A percentile compares a stretch with the other conserved stretches of the same genome.
These are phyloP conservation scores for Dioctria linearis DNA, from an alignment of 2,888 invertebrate genomes.

Conservation along the genomic window DNA sequence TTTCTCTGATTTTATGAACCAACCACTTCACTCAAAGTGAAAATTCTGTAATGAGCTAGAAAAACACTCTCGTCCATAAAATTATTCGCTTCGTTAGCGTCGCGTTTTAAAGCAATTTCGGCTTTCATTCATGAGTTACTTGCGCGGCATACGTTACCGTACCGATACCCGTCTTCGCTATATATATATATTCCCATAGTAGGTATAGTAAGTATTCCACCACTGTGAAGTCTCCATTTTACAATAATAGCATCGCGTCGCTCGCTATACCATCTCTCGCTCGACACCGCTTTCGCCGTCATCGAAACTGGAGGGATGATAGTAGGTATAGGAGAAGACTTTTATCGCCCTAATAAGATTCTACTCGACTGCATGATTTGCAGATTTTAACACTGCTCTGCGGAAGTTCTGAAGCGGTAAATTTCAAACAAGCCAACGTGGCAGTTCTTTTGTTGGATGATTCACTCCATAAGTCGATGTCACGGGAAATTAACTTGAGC, in stretches of 20 bases:
- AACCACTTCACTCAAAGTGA: not conserved
- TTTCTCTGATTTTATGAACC: not conserved
- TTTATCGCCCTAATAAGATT: slow-evolving; percentile 54
- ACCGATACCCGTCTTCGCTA: not conserved
- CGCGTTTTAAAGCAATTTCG: slow-evolving; percentile 43
- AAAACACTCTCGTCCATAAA: slow-evolving; percentile 51
- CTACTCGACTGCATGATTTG: slow-evolving; percentile 54
- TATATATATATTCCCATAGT: too few species aligned
- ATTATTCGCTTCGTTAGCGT: slow-evolving; percentile 50
- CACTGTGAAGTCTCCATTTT: not conserved
- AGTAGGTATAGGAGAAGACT: not conserved
- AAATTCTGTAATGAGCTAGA: slow-evolving; percentile 51
- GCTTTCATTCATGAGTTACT: slow-evolving; percentile 51
- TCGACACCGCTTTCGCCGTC: too few species aligned
- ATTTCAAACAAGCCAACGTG: slow-evolving; percentile 45
- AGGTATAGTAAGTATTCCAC: too few species aligned
- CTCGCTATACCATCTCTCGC: too few species aligned
- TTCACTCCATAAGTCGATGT: slow-evolving; percentile 50
- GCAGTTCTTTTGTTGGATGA: slow-evolving; percentile 49
- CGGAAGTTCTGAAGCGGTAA: slow-evolving; percentile 43
- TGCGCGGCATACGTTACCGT: slow-evolving; percentile 39
- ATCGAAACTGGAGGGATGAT: not conserved
- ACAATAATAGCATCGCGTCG: not conserved
- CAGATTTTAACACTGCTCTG: slow-evolving; percentile 31
- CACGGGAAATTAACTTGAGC: slow-evolving; percentile 48